phyloP scores from a whole-genome alignment of 2,113 vertebrate species.

The Crotalus tigris region DNA sequence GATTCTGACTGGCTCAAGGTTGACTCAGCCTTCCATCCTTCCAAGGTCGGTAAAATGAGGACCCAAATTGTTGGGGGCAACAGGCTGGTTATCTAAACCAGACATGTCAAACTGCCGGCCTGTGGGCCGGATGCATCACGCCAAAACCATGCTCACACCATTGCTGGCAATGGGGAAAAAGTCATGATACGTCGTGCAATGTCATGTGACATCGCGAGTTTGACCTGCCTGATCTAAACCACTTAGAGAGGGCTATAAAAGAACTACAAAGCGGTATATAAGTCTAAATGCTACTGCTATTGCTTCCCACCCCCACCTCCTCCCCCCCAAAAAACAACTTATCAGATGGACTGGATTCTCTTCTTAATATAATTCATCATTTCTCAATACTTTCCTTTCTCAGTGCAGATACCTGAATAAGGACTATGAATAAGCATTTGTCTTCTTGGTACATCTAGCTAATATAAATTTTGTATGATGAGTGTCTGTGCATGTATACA shows the following conservation, averaged over 20 bases:
- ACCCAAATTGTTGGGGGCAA: background rate
- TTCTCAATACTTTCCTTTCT: background rate
- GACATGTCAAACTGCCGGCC: too few relatives aligned
- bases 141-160: too few relatives aligned
- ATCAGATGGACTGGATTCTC: background rate
- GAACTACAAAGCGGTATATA: background rate
- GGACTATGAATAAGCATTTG: background rate
- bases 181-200: too few relatives aligned
- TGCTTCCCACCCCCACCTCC: background rate
- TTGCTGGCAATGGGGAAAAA: too few relatives aligned
- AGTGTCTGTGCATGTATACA: background rate
- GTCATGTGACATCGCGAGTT: too few relatives aligned
- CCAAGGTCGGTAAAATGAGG: background rate
- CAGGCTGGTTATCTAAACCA: background rate
- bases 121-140: too few relatives aligned
- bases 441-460: background rate
- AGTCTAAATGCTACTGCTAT: background rate
- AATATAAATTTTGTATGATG: background rate
- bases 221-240: background rate
- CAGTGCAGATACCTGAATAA: background rate
- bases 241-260: background rate
- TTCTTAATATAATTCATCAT: background rate
- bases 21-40: background rate
- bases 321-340: background rate
- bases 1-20: background rate